Conservation (phyloP, 2,113 vertebrate genomes). For the Phalacrocorax carbo region DNA sequence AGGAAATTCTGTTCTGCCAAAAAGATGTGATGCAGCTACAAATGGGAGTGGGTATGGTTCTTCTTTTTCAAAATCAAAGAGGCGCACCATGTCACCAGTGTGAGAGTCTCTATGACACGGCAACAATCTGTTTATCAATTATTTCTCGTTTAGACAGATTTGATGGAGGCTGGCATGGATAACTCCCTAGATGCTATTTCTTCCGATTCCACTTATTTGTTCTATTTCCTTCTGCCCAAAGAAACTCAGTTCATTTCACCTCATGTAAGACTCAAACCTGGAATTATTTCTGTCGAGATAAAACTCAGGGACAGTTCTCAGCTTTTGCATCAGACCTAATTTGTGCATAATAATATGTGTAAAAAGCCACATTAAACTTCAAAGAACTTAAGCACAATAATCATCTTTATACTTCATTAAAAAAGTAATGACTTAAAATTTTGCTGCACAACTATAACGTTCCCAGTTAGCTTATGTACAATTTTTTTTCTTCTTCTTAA, state of each 20-base stretch:
- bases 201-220: not conserved
- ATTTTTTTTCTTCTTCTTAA: not conserved
- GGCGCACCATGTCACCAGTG: not conserved
- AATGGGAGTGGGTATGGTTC: not conserved
- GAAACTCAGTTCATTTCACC: not conserved
- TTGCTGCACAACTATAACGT: not conserved
- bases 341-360: not conserved
- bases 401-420: not conserved
- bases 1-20: not conserved
- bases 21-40: not conserved
- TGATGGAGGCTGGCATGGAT: not conserved
- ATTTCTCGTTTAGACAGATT: not conserved
- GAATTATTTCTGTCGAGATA: not conserved
- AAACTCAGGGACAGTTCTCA: not conserved
- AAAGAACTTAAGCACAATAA: not conserved
- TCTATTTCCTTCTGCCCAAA: not conserved
- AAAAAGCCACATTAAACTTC: slow-evolving; percentile 13
- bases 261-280: not conserved
- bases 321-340: not conserved
- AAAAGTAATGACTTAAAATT: not conserved
- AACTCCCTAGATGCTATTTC: not conserved
- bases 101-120: not conserved
- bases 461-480: not conserved
- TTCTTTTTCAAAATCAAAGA: not conserved
- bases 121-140: not conserved